Conservation (phyloP, 2,797 vertebrate species). For the Phrynocephalus forsythii region DNA sequence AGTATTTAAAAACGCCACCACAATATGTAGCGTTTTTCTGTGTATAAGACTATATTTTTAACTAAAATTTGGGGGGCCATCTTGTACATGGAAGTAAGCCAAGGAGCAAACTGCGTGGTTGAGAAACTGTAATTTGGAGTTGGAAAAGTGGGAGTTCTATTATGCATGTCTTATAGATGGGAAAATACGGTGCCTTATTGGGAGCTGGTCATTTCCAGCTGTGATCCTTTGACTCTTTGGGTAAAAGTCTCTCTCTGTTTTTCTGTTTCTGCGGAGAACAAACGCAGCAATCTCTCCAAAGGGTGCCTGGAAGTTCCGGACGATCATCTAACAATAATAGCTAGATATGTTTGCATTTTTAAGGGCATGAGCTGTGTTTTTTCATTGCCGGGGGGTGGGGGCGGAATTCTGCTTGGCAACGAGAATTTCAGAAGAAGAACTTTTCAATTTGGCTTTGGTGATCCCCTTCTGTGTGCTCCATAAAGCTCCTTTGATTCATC, state of each 20-base stretch:
- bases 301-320: background rate
- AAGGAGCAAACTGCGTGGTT: no score
- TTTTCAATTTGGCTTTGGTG: background rate
- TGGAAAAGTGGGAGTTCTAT: no score
- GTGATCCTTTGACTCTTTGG: background rate
- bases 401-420: background rate
- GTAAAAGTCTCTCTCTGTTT: background rate
- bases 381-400: background rate
- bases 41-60: no score
- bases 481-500: conserved; percentile 34
- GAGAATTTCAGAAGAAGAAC: background rate
- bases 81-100: no score
- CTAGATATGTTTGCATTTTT: background rate
- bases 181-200: no score
- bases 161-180: no score
- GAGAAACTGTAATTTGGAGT: no score
- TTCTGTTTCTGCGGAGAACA: background rate
- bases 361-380: background rate
- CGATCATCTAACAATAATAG: background rate
- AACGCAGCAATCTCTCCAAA: background rate
- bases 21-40: no score
- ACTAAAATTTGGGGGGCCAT: no score
- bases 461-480: background rate
- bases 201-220: no score
- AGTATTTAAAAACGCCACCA: no score